Evolutionary conservation across 2,888 invertebrate genomes (phyloP).

Genomic region (Cryptocheilus praepositus): DNA sequence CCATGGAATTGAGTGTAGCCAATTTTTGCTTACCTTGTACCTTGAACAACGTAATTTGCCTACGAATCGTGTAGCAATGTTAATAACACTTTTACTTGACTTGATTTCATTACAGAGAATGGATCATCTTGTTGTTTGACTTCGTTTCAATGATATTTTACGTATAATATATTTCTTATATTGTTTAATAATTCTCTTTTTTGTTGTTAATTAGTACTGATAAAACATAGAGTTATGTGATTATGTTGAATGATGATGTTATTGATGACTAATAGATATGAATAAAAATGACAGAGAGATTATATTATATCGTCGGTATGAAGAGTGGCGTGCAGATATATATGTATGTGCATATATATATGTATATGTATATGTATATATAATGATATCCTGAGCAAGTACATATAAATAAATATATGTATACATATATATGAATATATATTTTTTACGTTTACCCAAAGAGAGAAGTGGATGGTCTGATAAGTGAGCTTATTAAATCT

Average conservation of each 20-base stretch:
- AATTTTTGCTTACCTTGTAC: constrained; percentile 51
- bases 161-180: constrained; percentile 59
- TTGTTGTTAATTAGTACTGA: constrained; percentile 65
- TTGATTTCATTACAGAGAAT: constrained; percentile 71
- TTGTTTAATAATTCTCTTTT: constrained; percentile 61
- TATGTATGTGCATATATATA: constrained; percentile 15
- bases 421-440: constrained; percentile 56
- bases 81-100: constrained; percentile 55
- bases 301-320: constrained; percentile 45
- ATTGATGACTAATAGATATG: constrained; percentile 55
- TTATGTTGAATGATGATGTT: constrained; percentile 66
- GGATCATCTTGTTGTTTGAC: constrained; percentile 69
- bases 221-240: constrained; percentile 57
- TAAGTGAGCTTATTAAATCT: constrained; percentile 8
- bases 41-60: constrained; percentile 52
- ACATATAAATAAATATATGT: constrained; percentile 39
- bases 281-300: constrained; percentile 65
- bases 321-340: background rate
- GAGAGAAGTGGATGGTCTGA: constrained; percentile 47
- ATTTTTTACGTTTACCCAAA: constrained; percentile 72
- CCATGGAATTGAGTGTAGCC: constrained; percentile 57
- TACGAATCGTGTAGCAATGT: constrained; percentile 51
- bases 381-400: constrained; percentile 30
- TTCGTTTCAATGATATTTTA: constrained; percentile 61
- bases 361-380: constrained; percentile 48